Conservation (phyloP, 2,888 invertebrate genomes). For the Protonemura montana region DNA sequence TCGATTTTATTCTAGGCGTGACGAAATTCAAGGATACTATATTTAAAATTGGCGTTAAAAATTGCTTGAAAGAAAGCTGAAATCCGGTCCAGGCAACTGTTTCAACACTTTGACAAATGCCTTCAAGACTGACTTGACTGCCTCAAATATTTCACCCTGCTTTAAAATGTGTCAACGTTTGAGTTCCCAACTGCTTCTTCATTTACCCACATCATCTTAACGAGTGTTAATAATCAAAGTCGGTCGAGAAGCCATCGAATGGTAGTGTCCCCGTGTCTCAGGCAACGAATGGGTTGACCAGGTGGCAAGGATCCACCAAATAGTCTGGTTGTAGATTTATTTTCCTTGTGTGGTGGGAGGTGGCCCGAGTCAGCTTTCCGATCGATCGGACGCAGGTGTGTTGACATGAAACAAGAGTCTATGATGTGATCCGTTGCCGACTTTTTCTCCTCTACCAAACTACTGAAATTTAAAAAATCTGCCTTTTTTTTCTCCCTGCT, state of each 20-base stretch:
- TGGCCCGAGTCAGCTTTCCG: background rate
- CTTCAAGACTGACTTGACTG: constrained; percentile 12
- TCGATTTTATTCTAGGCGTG: background rate
- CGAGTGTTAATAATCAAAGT: background rate
- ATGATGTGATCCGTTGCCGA: background rate
- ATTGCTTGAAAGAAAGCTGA: background rate
- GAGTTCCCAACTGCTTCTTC: background rate
- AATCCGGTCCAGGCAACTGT: constrained; percentile 4
- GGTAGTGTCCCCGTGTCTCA: too few species aligned
- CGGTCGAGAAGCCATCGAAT: background rate
- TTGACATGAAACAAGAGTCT: background rate
- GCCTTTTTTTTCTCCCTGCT: background rate
- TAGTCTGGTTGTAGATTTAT: constrained; percentile 12
- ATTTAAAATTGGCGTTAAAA: background rate
- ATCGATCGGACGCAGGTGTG: background rate
- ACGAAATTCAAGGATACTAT: background rate
- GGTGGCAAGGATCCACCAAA: background rate
- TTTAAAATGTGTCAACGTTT: background rate
- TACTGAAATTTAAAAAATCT: background rate
- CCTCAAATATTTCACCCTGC: background rate
- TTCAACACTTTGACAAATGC: background rate
- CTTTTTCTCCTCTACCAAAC: background rate
- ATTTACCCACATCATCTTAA: background rate
- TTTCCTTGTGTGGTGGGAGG: background rate
- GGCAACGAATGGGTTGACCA: background rate